Evolutionary conservation across 2,797 vertebrate species (phyloP).

Genomic region (Hafferia zeledoni): DNA sequence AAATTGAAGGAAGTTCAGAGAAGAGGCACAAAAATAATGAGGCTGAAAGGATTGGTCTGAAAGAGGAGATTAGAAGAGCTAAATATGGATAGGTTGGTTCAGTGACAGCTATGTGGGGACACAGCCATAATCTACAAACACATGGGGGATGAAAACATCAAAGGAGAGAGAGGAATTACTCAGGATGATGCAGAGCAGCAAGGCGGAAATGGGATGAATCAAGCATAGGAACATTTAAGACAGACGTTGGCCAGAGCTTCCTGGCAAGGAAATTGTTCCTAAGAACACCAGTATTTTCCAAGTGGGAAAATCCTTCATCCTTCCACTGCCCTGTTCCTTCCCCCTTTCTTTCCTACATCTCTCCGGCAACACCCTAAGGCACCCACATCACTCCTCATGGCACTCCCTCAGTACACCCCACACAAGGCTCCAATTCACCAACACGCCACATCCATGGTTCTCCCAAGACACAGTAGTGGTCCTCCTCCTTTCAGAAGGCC

Average conservation of each 20-base stretch:
- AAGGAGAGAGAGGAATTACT: background rate
- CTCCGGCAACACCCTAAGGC: background rate
- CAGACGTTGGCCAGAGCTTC: background rate
- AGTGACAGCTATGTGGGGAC: background rate
- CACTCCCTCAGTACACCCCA: rapidly evolving
- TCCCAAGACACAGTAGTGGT: rapidly evolving
- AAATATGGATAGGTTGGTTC: constrained; percentile 13
- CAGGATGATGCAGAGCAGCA: background rate
- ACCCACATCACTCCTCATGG: background rate
- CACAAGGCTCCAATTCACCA: background rate
- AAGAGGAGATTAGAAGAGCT: constrained; percentile 32
- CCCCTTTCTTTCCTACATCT: background rate
- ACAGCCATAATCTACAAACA: background rate
- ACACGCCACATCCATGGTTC: no score
- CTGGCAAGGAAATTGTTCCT: background rate
- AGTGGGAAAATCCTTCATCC: background rate
- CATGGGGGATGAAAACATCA: background rate
- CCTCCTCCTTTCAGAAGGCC: background rate
- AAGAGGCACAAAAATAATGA: background rate
- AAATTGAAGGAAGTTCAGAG: background rate
- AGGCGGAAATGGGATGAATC: background rate
- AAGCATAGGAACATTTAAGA: background rate
- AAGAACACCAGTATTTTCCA: background rate
- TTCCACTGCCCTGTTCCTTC: background rate
- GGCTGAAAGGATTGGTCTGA: background rate